Percentiles rank a stretch among this genome's conserved stretches.
Conservation (phyloP, 1,140 invertebrate genomes). For the Aleiodes sp. region DNA sequence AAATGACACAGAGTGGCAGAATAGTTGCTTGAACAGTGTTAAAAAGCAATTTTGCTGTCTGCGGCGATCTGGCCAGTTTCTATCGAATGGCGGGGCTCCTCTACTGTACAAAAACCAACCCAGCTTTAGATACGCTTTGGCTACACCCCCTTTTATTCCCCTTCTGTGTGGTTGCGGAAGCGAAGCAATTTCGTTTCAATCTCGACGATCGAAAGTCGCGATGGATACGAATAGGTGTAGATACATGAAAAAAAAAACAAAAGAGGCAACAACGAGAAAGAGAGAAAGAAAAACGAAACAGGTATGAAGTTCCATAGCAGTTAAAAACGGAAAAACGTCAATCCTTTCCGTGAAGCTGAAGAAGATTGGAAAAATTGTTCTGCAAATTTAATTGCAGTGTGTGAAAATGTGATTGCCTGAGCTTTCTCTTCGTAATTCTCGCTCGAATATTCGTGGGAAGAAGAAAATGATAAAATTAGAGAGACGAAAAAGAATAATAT, state of each 20-base stretch:
- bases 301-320: not conserved
- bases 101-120: slow-evolving; percentile 12
- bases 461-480: no score
- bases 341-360: not conserved
- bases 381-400: not conserved
- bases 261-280: not conserved
- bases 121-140: not conserved
- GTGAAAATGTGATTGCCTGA: not conserved
- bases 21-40: slow-evolving; percentile 37
- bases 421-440: not conserved
- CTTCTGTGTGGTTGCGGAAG: slow-evolving; percentile 24
- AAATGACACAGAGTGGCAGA: slow-evolving; percentile 26
- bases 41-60: slow-evolving; percentile 55
- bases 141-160: slow-evolving; percentile 8
- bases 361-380: not conserved
- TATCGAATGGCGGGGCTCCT: slow-evolving; percentile 17
- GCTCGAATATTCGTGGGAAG: not conserved
- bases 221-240: not conserved
- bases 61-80: slow-evolving; percentile 35
- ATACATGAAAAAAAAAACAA: not conserved
- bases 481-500: not conserved
- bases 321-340: not conserved
- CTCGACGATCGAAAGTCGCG: slow-evolving; percentile 38
- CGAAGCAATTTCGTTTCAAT: slow-evolving; percentile 48
- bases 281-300: not conserved